phyloP scores from a whole-genome alignment of 2,888 invertebrate species.

The Ophonus ardosiacus region DNA sequence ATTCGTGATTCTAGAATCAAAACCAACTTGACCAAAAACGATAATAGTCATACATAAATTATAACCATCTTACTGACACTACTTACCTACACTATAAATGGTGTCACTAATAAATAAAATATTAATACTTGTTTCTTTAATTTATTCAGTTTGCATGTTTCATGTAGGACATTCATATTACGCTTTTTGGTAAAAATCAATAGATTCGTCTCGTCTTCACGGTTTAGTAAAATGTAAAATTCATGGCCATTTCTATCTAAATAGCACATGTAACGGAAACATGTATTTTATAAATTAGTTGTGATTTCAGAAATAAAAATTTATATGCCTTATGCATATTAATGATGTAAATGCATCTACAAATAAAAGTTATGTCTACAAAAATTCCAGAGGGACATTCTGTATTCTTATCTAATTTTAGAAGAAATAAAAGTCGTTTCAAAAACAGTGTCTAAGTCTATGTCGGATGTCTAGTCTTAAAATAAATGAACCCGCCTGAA shows the following conservation, averaged over 20 bases:
- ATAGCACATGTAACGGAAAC: slow-evolving; percentile 28
- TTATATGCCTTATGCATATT: neutral
- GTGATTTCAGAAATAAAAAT: slow-evolving; percentile 9
- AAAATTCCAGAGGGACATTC: neutral
- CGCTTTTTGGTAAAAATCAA: slow-evolving; percentile 9
- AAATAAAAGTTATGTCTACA: neutral
- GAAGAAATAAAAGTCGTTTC: neutral
- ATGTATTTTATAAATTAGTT: slow-evolving; percentile 17
- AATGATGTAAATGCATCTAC: neutral
- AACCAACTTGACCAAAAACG: slow-evolving; percentile 28
- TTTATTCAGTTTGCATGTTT: neutral
- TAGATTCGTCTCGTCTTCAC: neutral
- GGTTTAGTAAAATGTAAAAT: neutral
- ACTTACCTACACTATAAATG: too few relatives aligned
- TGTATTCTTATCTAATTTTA: neutral
- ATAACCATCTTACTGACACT: neutral
- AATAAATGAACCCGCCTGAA: slow-evolving; percentile 37
- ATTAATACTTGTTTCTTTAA: neutral
- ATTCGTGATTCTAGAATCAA: slow-evolving; percentile 1
- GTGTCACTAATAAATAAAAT: neutral
- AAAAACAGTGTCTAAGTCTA: neutral
- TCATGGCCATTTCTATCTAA: slow-evolving; percentile 10
- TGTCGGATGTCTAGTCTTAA: slow-evolving; percentile 37
- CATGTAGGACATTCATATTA: neutral
- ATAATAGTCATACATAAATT: slow-evolving; percentile 1